Base-by-base conservation (phyloP, 2,888 invertebrate species). In the Bibio marci region DNA sequence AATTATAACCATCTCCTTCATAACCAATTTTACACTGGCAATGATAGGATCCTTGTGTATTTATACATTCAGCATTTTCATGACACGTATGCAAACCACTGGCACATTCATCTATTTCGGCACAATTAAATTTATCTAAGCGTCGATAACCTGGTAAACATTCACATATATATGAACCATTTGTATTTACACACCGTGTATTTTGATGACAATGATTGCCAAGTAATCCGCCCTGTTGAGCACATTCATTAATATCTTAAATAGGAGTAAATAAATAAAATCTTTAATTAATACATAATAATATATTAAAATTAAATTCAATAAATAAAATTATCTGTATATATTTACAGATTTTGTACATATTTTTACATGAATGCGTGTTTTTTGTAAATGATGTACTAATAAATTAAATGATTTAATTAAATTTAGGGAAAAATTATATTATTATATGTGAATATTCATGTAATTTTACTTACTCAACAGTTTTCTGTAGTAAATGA, bases 161-260 rank as follows among this genome's bases (percentile, higher is more conserved):
- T 63, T 82, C 77, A 64, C 88, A 90, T 46, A 74, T 70, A 63
- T 87, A 88, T 46, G 80, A 75, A 42, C 88, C 87, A 40, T 73
- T 66, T 32, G 78, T 78, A 65, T 88, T 88, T 47, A 83, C 74
- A 59, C 88, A 90, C 46, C 69, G 69, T 40, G 86, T 85, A 66
- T 86, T 82, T 47, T 74, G 73, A 59, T 81, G 77, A 60, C 88
- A 88, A 63, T 87, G 83, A 61, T 87, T 83, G 15, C 86, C 83
- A 52, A 76, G 73, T 38, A 74, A 66, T 13, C 78, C 81, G 36
- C 82, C 86, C 47, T 76, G 73, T 51, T 74, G 71, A 53, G 73
- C 70, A 59, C 88, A 90, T 65, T 90, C 88, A 59, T 90, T 79
- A 47, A 86, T 75, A 65, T 88, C 87, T 86, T 63, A 43, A 45